These are phyloP conservation scores for Lysandra coridon DNA, from an alignment of 2,888 invertebrate species.

Conservation along the genomic window DNA sequence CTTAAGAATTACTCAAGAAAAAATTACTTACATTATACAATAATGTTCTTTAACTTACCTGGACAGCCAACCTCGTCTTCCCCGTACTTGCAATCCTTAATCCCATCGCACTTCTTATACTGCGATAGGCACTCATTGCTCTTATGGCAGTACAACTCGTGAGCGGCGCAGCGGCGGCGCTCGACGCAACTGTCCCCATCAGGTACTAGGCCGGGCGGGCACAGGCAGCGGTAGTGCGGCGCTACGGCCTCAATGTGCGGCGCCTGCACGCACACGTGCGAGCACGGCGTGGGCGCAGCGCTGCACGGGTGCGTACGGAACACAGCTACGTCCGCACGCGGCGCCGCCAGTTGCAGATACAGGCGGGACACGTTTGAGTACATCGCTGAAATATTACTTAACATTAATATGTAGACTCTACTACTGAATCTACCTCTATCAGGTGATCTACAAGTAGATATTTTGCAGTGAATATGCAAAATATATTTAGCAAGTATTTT, in stretches of 20 bases:
- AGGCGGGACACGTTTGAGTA: constrained; percentile 70
- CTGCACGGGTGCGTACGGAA: constrained; percentile 79
- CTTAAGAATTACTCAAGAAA: no score
- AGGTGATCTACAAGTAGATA: no score
- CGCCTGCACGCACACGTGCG: constrained; percentile 85
- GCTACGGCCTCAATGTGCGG: constrained; percentile 43
- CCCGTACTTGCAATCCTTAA: constrained; percentile 72
- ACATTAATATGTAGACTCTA: no score
- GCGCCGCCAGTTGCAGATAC: constrained; percentile 53
- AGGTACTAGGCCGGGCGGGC: constrained; percentile 84
- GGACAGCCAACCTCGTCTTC: constrained; percentile 80
- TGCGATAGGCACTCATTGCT: constrained; percentile 69
- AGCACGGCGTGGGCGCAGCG: constrained; percentile 82
- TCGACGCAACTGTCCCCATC: constrained; percentile 78
- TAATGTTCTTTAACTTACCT: constrained; percentile 46
- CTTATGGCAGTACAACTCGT: constrained; percentile 66
- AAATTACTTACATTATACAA: no score
- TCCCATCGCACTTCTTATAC: constrained; percentile 71
- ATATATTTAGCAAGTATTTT: no score
- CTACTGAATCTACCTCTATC: no score
- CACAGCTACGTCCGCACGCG: constrained; percentile 46
- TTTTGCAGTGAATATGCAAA: no score
- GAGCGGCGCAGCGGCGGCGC: constrained; percentile 71
- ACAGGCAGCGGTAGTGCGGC: constrained; percentile 73
- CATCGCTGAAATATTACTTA: constrained; percentile 59